phyloP scores from a whole-genome alignment of 2,797 vertebrate genomes.

The Trachops cirrhosus region DNA sequence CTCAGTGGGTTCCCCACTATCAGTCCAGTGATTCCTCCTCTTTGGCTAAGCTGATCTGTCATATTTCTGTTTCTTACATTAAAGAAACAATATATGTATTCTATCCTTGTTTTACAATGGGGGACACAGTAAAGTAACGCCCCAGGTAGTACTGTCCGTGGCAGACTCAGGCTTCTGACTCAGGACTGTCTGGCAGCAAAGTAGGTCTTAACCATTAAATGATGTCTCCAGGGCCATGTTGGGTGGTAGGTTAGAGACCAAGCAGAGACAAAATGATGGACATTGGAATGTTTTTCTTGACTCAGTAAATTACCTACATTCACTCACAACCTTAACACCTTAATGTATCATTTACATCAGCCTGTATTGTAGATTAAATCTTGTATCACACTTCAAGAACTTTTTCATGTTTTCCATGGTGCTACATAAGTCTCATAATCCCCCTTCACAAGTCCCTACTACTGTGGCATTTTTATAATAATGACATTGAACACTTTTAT shows the following conservation, averaged over 20 bases:
- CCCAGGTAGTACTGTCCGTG: background rate
- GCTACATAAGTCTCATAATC: background rate
- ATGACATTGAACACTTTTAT: background rate
- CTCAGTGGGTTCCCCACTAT: background rate
- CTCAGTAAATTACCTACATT: background rate
- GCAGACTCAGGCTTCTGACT: background rate
- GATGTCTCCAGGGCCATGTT: background rate
- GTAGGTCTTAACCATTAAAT: background rate
- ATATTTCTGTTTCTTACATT: background rate
- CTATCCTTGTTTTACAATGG: background rate
- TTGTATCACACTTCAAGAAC: background rate
- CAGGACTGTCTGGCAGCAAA: background rate
- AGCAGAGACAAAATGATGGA: background rate
- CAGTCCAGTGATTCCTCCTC: background rate
- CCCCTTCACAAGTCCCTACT: background rate
- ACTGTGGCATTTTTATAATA: background rate
- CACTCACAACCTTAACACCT: background rate
- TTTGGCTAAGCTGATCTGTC: slow-evolving; percentile 13
- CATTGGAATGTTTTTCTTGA: background rate
- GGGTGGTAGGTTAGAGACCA: background rate
- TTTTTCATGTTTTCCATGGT: background rate
- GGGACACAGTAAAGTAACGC: background rate
- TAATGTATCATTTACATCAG: background rate
- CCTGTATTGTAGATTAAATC: background rate
- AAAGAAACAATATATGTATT: background rate